Base-by-base conservation (phyloP, 2,888 invertebrate species). In the Neuroscelio doddi region DNA sequence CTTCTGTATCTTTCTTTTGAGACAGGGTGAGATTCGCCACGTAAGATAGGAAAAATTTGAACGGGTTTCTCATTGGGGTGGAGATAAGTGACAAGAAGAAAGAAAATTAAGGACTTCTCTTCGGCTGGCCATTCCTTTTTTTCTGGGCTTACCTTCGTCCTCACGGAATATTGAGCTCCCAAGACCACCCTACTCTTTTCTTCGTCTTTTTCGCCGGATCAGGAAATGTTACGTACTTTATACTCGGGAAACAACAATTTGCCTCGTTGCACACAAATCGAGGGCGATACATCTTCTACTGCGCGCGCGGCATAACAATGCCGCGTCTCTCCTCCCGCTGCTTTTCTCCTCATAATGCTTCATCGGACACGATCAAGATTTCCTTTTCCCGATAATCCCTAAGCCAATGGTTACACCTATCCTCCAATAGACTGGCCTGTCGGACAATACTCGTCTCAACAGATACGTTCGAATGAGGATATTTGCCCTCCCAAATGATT, bases 341-440 rank as follows among this genome's bases (percentile, higher is more conserved):
- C 46, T 63, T 52, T 62, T 66, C 55, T 67, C 67, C 36, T 57
- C 44, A 45, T 70, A 63, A 74, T 71, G 76, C 70, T 73, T 71
- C 76, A 76, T 79, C 75, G 73, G 70, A 59, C 69, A 55, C 74
- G 76, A 79, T 77, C 75, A 72, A 72, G 75, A 77, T 78, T 70
- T 69, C 57, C 69, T 68, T 63, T 66, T 63, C 36, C 50, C 58
- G 45, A 64, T 52, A 51, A 39, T 46, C 42, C 64, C 59, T 62
- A 53, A 64, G 57, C 65, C 53, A 16, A 24, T 58, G 58, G 55
- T 56, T 67, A 56, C 58, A 64, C 63, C 47, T 51, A 58, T n/a
- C n/a, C n/a, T n/a, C n/a, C n/a, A n/a, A n/a, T n/a, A n/a, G n/a
- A n/a, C n/a, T n/a, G n/a, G n/a, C n/a, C n/a, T n/a, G n/a, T n/a